Conservation (phyloP, 2,113 vertebrate genomes). For the Collichthys lucidus region DNA sequence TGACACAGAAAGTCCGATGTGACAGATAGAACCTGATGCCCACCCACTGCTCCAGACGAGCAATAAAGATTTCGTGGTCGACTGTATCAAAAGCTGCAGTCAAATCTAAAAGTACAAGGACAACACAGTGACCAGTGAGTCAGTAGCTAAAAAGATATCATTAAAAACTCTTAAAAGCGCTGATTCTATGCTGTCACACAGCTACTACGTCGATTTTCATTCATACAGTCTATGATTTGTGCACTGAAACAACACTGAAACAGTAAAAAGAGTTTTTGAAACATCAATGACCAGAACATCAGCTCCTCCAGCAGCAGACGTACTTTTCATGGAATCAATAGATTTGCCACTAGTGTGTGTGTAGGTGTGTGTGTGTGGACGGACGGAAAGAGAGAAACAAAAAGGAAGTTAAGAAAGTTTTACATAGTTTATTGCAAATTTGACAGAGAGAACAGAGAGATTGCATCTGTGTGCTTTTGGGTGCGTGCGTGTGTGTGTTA, state of each 20-base stretch:
- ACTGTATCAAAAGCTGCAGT: too few species aligned
- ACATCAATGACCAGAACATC: constrained; percentile 2
- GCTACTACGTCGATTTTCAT: too few species aligned
- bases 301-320: not conserved
- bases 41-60: too few species aligned
- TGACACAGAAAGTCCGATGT: too few species aligned
- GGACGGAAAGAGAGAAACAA: not conserved
- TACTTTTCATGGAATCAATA: not conserved
- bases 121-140: too few species aligned
- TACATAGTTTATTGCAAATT: constrained; percentile 3
- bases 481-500: not conserved
- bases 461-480: not conserved
- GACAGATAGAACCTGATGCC: too few species aligned
- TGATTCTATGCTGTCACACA: too few species aligned
- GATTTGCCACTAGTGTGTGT: not conserved
- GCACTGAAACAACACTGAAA: not conserved
- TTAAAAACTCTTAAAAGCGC: too few species aligned
- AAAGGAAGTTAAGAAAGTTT: not conserved
- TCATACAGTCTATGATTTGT: too few species aligned
- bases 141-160: too few species aligned
- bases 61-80: too few species aligned
- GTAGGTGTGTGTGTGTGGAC: not conserved
- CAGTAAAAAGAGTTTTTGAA: not conserved
- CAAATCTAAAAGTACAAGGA: too few species aligned
- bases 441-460: not conserved